These are phyloP conservation scores for Chloroclysta siterata DNA, from an alignment of 2,888 invertebrate genomes.

Conservation along the genomic window DNA sequence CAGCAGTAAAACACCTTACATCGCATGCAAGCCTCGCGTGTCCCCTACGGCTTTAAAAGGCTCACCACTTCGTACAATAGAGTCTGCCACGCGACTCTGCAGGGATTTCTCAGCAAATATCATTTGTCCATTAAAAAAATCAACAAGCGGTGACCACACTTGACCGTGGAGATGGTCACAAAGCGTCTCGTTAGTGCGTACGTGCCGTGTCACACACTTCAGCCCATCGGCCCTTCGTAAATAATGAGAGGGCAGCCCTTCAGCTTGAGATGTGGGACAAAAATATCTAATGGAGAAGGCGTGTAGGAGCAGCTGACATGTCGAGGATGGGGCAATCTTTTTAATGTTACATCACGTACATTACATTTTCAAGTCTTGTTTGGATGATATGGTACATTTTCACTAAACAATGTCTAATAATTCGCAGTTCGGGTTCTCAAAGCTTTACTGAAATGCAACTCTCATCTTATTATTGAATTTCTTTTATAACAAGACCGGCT, in stretches of 20 bases:
- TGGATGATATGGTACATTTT: not conserved
- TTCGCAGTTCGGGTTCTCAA: not conserved
- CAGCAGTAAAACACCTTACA: slow-evolving; percentile 57
- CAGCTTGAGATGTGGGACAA: slow-evolving; percentile 52
- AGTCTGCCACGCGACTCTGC: slow-evolving; percentile 57
- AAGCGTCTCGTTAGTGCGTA: slow-evolving; percentile 84
- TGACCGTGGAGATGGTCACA: slow-evolving; percentile 78
- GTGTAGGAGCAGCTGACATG: slow-evolving; percentile 38
- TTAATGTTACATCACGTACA: slow-evolving; percentile 27
- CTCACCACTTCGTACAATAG: slow-evolving; percentile 64
- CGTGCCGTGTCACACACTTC: slow-evolving; percentile 84
- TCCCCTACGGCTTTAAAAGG: slow-evolving; percentile 72
- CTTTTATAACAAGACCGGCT: too few species aligned
- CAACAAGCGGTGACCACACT: slow-evolving; percentile 79
- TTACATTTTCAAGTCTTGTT: slow-evolving; percentile 17
- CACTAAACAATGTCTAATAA: not conserved
- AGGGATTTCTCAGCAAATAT: slow-evolving; percentile 73
- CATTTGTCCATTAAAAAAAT: slow-evolving; percentile 83
- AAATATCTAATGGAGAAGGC: slow-evolving; percentile 53
- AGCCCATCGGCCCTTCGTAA: slow-evolving; percentile 83
- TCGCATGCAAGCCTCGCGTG: slow-evolving; percentile 64
- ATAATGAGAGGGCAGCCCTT: slow-evolving; percentile 80
- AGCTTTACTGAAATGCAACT: not conserved
- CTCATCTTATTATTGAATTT: not conserved
- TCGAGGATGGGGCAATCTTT: slow-evolving; percentile 19